Percentiles rank a stretch among this genome's conserved stretches.
Conservation (phyloP, 1,140 invertebrate genomes). For the Cherax destructor region DNA sequence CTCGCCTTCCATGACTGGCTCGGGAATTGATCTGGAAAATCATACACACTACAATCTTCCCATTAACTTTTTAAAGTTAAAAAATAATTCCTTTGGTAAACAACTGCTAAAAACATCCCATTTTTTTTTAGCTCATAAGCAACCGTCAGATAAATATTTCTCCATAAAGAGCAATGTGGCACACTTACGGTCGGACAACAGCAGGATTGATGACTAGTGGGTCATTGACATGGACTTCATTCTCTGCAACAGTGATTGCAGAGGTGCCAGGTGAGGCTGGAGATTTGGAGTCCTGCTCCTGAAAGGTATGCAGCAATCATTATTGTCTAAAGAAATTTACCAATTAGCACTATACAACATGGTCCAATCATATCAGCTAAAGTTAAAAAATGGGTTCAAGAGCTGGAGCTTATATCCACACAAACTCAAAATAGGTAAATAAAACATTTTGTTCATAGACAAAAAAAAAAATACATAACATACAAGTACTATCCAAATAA, state of each 20-base stretch:
- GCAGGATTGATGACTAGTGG: conserved; percentile 46
- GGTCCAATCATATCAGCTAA: no score
- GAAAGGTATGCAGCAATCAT: neutral
- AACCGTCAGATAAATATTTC: no score
- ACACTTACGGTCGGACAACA: conserved; percentile 40
- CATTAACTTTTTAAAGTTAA: neutral
- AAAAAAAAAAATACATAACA: no score
- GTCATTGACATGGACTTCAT: conserved; percentile 19
- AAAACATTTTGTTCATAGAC: no score
- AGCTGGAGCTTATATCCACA: no score
- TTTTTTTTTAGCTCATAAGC: no score
- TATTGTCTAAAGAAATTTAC: neutral
- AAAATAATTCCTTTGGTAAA: no score
- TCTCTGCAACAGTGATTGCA: conserved; percentile 9
- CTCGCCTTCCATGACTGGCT: conserved; percentile 56
- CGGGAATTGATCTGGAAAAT: conserved; percentile 42
- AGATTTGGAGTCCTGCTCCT: neutral
- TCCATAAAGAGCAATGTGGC: neutral
- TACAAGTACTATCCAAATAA: no score
- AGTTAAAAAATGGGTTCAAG: no score
- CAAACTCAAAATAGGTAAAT: no score
- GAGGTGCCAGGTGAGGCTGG: neutral
- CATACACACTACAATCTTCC: neutral
- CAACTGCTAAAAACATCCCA: no score
- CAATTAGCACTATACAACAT: no score